Percentiles rank a stretch among this genome's conserved stretches.
Conservation (phyloP, 2,888 invertebrate genomes). For the Sycophila texana region DNA sequence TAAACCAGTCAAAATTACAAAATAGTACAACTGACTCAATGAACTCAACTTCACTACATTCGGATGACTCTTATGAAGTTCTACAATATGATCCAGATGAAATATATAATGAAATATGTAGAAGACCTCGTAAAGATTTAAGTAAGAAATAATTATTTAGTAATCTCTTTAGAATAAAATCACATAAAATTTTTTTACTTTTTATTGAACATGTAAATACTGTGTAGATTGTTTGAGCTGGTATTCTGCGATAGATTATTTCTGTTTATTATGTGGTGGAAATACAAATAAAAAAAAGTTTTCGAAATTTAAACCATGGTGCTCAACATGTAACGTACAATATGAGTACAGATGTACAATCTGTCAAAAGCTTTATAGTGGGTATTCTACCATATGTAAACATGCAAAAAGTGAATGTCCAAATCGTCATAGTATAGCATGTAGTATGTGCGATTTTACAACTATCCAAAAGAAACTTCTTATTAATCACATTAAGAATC, state of each 20-base stretch:
- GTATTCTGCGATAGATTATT: slow-evolving; percentile 11
- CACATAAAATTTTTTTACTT: too few relatives aligned
- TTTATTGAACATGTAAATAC: background rate
- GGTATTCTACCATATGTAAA: background rate
- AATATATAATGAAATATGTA: background rate
- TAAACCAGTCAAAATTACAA: too few relatives aligned
- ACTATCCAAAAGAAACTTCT: background rate
- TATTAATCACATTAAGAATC: slow-evolving; percentile 10
- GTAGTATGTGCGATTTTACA: slow-evolving; percentile 3
- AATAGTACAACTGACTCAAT: too few relatives aligned
- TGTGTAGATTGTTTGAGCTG: background rate
- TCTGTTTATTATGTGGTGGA: slow-evolving; percentile 8
- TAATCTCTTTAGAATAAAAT: too few relatives aligned
- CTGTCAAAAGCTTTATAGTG: slow-evolving; percentile 15
- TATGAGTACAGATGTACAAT: slow-evolving; percentile 7
- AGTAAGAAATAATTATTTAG: background rate
- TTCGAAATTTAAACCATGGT: slow-evolving; percentile 8
- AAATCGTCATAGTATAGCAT: background rate
- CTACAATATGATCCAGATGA: background rate
- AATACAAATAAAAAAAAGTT: slow-evolving; percentile 9
- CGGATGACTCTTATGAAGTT: background rate
- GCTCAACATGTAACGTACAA: slow-evolving; percentile 10
- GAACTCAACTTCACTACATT: background rate
- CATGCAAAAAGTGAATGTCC: background rate
- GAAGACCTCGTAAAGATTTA: background rate